Evolutionary conservation across 64 coral and sea anemone species (phyloP).

Genomic region (Trachythela sp.): DNA sequence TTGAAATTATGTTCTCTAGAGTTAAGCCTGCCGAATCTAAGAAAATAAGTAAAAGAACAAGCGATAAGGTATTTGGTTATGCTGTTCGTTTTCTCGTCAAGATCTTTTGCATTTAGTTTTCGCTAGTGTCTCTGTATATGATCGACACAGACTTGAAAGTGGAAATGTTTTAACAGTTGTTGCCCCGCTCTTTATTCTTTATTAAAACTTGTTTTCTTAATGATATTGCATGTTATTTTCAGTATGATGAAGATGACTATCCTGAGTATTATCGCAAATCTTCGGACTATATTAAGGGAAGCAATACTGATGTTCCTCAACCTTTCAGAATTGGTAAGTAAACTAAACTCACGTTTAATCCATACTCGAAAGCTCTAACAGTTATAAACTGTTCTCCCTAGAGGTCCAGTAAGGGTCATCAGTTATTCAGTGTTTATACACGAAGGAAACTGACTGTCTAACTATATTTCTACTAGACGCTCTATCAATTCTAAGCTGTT

Average conservation of each 20-base stretch:
- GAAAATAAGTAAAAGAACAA: neutral
- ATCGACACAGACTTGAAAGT: too few relatives aligned
- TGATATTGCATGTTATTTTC: neutral
- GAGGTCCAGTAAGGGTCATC: too few relatives aligned
- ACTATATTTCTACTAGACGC: too few relatives aligned
- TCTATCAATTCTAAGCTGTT: too few relatives aligned
- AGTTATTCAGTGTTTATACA: too few relatives aligned
- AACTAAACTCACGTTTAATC: too few relatives aligned
- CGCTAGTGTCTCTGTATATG: neutral
- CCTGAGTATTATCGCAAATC: neutral
- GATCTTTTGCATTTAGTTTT: too few relatives aligned
- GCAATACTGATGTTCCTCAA: conserved; percentile 77
- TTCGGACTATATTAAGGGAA: conserved; percentile 57
- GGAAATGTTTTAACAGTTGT: neutral
- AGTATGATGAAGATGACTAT: neutral
- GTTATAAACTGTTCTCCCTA: neutral
- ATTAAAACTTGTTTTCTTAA: too few relatives aligned
- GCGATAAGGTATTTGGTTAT: neutral
- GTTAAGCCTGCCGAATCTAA: neutral
- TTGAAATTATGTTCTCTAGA: neutral
- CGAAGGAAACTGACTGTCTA: too few relatives aligned
- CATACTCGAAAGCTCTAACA: neutral
- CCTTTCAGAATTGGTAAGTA: conserved; percentile 79
- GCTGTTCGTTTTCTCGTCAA: too few relatives aligned
- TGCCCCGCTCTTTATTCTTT: neutral